Percentiles rank a stretch among this genome's conserved stretches.
These are phyloP conservation scores for Leptinotarsa defecta DNA, from an alignment of 1,140 invertebrate species.

Conservation along the genomic window DNA sequence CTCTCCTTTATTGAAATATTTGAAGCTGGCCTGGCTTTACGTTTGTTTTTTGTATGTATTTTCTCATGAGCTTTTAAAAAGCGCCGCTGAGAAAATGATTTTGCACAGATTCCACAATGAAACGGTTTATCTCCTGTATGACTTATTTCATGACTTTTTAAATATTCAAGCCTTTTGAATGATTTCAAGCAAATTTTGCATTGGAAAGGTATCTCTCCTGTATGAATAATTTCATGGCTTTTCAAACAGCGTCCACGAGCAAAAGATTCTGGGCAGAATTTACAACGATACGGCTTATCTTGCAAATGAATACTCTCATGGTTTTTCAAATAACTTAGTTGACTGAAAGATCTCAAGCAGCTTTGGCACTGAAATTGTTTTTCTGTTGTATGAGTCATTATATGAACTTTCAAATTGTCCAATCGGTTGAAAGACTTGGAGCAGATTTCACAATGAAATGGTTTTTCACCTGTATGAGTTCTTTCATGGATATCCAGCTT, in stretches of 20 bases:
- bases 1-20: no score
- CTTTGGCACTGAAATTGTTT: constrained; percentile 29
- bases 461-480: constrained; percentile 59
- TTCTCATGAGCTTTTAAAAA: background rate
- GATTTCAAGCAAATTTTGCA: constrained; percentile 11
- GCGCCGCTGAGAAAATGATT: background rate
- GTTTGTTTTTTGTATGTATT: background rate
- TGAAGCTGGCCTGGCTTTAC: no score
- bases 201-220: constrained; percentile 4
- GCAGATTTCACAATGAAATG: constrained; percentile 63
- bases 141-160: background rate
- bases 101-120: constrained; percentile 4
- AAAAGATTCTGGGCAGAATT: constrained; percentile 29
- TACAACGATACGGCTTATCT: constrained; percentile 33
- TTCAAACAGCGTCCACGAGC: constrained; percentile 26
- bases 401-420: constrained; percentile 44
- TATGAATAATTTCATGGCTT: constrained; percentile 16
- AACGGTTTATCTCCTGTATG: background rate
- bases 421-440: constrained; percentile 57
- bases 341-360: constrained; percentile 26
- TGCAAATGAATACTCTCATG: constrained; percentile 32
- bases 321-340: constrained; percentile 24
- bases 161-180: background rate
- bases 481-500: constrained; percentile 56
- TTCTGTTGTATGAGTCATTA: constrained; percentile 34